Evolutionary conservation across 2,888 invertebrate species (phyloP), one percentile per base, ranked within the genome.

Genomic region (Girardia tigrina): DNA sequence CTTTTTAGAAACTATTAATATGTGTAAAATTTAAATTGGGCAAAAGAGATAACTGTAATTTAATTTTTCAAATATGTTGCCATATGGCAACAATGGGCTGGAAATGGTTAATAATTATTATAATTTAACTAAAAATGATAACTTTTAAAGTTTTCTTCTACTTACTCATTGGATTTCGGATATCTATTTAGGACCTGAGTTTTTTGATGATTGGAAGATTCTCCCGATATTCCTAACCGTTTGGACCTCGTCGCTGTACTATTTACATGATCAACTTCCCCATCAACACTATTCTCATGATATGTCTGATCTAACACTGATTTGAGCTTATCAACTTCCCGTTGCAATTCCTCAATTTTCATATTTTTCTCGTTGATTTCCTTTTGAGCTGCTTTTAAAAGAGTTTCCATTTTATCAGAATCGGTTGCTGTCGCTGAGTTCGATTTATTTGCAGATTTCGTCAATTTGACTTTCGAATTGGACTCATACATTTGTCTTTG

Each of bases 281-380:
- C 20, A 56, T 4, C 56, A 56, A 16, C n/a, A 56, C n/a, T 56
- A n/a, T 12, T 4, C 6, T 56, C 56, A 56, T n/a, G n/a, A n/a
- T 56, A n/a, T 77, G 85, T 86, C 77, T 84, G 83, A 77, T 85
- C 83, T 75, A 86, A 81, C 29, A 86, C 86, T 0, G 85, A 85
- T 76, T 88, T 88, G 71, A 89, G 83, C 82, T 90, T 89, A 82
- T 90, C 88, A 74, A 89, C 87, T 84, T 90, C 90, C 75, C 89
- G 85, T 81, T 88, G 87, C 70, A 89, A 83, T 79, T 87, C 86
- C 42, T 86, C 80, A 72, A 89, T 86, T 83, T 90, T 90, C 86
- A 82, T 88, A 87, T 0, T 88, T 84, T 70, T 88, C 88, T 80
- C 88, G 88, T 88, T 88, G 80, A 28, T 74, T 28, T 42, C 74